phyloP scores from a whole-genome alignment of 2,113 vertebrate genomes.

The Misgurnus anguillicaudatus region DNA sequence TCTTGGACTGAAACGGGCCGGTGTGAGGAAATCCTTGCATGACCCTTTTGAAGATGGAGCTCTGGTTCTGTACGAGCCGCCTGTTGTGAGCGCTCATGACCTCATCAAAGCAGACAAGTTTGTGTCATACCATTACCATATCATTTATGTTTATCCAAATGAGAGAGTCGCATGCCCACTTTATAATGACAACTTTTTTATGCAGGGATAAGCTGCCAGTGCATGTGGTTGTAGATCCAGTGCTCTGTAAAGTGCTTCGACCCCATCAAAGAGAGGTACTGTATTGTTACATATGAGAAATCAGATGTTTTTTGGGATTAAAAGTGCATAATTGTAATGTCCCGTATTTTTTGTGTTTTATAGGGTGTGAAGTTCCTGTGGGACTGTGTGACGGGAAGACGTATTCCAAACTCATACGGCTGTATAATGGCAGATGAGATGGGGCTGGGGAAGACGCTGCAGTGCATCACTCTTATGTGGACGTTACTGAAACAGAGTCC shows the following conservation, averaged over 20 bases:
- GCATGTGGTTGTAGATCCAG: slow-evolving; percentile 96
- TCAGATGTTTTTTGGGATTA: no score
- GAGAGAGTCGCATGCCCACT: background rate
- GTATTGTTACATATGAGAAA: background rate
- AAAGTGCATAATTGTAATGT: no score
- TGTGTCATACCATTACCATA: slow-evolving; percentile 56
- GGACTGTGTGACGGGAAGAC: slow-evolving; percentile 91
- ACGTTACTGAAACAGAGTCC: slow-evolving; percentile 93
- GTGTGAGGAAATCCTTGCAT: slow-evolving; percentile 85
- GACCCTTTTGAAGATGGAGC: slow-evolving; percentile 92
- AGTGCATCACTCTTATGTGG: slow-evolving; percentile 94
- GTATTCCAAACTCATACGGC: slow-evolving; percentile 85
- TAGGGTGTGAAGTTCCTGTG: slow-evolving; percentile 97
- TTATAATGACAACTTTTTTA: background rate
- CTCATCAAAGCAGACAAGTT: slow-evolving; percentile 94
- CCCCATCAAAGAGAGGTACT: slow-evolving; percentile 97
- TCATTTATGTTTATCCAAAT: background rate
- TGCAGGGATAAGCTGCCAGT: slow-evolving; percentile 87
- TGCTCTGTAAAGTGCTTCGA: slow-evolving; percentile 87
- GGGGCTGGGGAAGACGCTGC: slow-evolving; percentile 96
- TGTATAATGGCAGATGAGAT: slow-evolving; percentile 99
- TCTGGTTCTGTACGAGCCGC: slow-evolving; percentile 90
- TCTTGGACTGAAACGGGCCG: slow-evolving; percentile 86
- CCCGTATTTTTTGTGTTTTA: background rate
- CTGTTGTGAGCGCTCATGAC: slow-evolving; percentile 82